Evolutionary conservation across 2,113 vertebrate species (phyloP).

Genomic region (Periophthalmodon schlosseri): DNA sequence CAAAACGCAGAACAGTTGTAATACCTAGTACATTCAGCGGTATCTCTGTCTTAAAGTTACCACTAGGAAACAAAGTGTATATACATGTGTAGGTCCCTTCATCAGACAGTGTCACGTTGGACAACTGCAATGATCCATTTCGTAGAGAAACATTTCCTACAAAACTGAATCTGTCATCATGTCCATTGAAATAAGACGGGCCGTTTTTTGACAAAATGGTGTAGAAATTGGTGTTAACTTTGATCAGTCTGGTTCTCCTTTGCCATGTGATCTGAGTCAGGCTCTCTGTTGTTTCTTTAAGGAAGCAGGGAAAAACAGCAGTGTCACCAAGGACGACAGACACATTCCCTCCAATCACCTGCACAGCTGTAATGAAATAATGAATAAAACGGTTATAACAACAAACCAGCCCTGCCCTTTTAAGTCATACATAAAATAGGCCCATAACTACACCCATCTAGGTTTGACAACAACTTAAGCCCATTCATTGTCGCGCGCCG

Average conservation of each 20-base stretch:
- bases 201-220: rapidly evolving
- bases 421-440: too few species aligned
- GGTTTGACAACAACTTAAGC: too few species aligned
- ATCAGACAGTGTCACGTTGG: constrained; percentile 25
- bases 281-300: neutral
- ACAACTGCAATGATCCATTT: constrained; percentile 47
- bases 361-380: constrained; percentile 29
- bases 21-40: constrained; percentile 41
- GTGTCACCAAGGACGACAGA: neutral
- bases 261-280: constrained; percentile 59
- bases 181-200: neutral
- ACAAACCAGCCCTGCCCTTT: too few species aligned
- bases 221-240: neutral
- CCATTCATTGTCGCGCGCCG: too few species aligned
- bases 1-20: neutral
- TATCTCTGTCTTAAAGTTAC: constrained; percentile 22
- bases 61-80: constrained; percentile 50
- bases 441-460: too few species aligned
- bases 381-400: neutral
- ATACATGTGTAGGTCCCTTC: constrained; percentile 62
- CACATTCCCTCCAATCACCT: constrained; percentile 15
- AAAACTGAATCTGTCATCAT: constrained; percentile 23
- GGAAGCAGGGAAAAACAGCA: constrained; percentile 33
- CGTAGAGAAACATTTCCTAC: constrained; percentile 4
- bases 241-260: constrained; percentile 33